A percentile compares a stretch with the other conserved stretches of the same genome.
Evolutionary conservation across 2,113 vertebrate genomes (phyloP).

Genomic region (Tupaia tana): DNA sequence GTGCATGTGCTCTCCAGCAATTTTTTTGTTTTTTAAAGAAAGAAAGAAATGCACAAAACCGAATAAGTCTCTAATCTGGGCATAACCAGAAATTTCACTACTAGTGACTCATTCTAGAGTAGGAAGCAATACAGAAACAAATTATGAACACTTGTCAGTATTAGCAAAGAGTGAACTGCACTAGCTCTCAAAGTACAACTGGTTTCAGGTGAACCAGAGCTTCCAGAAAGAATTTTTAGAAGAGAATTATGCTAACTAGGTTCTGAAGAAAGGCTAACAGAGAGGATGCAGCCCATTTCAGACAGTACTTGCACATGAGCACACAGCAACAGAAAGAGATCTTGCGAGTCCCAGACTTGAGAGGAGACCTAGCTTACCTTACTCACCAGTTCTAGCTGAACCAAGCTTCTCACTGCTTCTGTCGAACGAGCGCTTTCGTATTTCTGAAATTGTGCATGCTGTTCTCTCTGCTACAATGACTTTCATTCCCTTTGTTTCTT

Average conservation of each 20-base stretch:
- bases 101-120: conserved; percentile 21
- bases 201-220: background rate
- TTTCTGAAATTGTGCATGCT: conserved; percentile 3
- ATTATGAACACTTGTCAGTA: background rate
- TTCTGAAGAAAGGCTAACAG: background rate
- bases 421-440: conserved; percentile 35
- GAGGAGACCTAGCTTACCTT: background rate
- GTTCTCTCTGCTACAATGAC: background rate
- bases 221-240: conserved; percentile 15
- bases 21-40: too few relatives aligned
- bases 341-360: background rate
- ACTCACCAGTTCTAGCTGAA: background rate
- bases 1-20: too few relatives aligned
- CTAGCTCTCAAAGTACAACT: background rate
- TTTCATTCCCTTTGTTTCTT: conserved; percentile 6
- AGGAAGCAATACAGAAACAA: conserved; percentile 48
- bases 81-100: conserved; percentile 42
- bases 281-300: background rate
- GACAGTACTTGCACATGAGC: background rate
- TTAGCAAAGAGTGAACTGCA: background rate
- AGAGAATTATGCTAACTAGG: background rate
- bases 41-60: conserved; percentile 5
- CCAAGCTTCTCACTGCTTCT: background rate
- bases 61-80: background rate
- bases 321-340: background rate